phyloP scores from a whole-genome alignment of 2,113 vertebrate species.

The Hypomesus transpacificus region DNA sequence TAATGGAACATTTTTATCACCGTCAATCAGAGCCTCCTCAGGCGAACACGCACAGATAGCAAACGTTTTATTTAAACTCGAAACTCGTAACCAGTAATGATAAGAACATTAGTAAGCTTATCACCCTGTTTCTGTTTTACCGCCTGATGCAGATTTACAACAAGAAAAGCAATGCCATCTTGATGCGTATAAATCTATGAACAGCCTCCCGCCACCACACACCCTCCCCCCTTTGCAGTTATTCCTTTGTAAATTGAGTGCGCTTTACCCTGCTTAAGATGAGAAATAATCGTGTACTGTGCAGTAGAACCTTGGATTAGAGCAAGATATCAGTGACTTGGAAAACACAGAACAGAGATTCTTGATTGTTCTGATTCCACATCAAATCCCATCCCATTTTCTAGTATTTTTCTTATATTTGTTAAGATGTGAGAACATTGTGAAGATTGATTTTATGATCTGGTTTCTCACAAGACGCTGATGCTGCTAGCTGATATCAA shows the following conservation, averaged over 20 bases:
- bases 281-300: slow-evolving; percentile 21
- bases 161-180: too few relatives aligned
- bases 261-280: slow-evolving; percentile 34
- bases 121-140: too few relatives aligned
- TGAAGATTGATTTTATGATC: background rate
- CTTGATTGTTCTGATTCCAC: background rate
- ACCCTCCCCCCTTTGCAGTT: background rate
- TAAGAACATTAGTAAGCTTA: too few relatives aligned
- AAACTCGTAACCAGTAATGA: too few relatives aligned
- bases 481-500: background rate
- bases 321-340: slow-evolving; percentile 20
- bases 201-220: background rate
- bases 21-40: slow-evolving; percentile 30
- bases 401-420: background rate
- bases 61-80: background rate
- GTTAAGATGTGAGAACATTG: background rate
- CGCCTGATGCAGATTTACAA: too few relatives aligned
- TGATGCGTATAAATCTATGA: too few relatives aligned
- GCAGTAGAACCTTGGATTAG: slow-evolving; percentile 25
- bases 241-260: slow-evolving; percentile 29
- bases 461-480: background rate
- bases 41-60: slow-evolving; percentile 11
- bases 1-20: slow-evolving; percentile 64
- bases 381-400: background rate
- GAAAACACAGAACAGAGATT: background rate